Base-by-base conservation (phyloP, 2,797 vertebrate genomes). In the Thalassophryne amazonica region DNA sequence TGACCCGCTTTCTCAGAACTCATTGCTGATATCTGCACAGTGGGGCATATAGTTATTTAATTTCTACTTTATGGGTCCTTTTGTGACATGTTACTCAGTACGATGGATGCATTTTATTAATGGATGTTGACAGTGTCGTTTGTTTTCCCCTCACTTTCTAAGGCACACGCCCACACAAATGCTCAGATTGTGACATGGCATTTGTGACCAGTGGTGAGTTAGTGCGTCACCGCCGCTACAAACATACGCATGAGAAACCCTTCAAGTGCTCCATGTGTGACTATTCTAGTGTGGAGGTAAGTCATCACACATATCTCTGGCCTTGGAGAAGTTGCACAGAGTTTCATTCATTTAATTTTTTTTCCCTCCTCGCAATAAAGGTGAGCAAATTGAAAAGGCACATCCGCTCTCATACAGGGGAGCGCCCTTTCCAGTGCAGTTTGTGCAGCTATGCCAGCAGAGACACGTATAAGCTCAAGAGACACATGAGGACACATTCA, bases 231-330 rank as follows among this genome's bases (percentile, higher is more conserved):
- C 93, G 96, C 45, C 94, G 96, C 78, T 98, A 98, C 84, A 98
- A 98, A 88, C 96, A 98, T 51, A 98, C 96, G 28, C 95, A 97
- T 0, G 96, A 98, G 86, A 98, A 98, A 78, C 96, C 96, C 16
- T 98, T 98, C 90, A 98, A 98, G 64, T 98, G 96, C 89, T 98
- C 96, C 4, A 97, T 98, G 96, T 98, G 96, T 25, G 95, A 98
- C 67, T 98, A 98, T 18, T 94, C 91, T 62, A 98, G 96, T 29
- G 96, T 98, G 84, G 96, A 98, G 93, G 95, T 92, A 67, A 60
- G 85, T 62, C 10, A 14, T 41, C 7, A 1, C 16, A 25, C 16
- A 3, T 18, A 7, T 7, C 3, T 7, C 4, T 35, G 27, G 10
- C 9, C 8, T 4, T 0, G 3, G 5, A 12, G 5, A 3, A 3